Evolutionary conservation across 2,113 vertebrate genomes (phyloP).

Genomic region (Holacanthus passer): DNA sequence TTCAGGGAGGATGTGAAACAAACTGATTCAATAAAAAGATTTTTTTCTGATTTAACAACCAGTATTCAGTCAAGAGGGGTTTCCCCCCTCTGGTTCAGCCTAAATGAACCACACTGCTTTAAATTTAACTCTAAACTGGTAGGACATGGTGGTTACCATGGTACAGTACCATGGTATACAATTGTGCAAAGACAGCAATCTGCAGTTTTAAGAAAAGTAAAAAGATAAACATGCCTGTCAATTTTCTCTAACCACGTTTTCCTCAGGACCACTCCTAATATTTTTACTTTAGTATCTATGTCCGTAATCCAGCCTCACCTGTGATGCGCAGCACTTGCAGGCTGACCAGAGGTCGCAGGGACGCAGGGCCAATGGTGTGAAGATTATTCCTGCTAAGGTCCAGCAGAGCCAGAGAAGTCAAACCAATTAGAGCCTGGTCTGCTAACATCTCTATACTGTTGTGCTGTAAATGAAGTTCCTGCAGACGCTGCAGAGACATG

Average conservation of each 20-base stretch:
- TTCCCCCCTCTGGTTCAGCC: neutral
- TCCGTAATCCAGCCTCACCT: conserved; percentile 77
- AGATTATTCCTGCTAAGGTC: conserved; percentile 92
- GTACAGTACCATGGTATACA: neutral
- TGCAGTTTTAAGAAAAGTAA: neutral
- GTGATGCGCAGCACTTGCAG: conserved; percentile 92
- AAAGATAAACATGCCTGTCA: neutral
- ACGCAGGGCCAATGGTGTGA: conserved; percentile 86
- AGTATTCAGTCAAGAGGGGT: neutral
- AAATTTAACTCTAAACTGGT: neutral
- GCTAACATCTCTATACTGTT: conserved; percentile 89
- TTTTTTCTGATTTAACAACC: neutral
- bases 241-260: neutral
- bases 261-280: too few species aligned
- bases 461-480: conserved; percentile 92
- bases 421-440: conserved; percentile 87
- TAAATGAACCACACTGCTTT: neutral
- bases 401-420: conserved; percentile 91
- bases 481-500: conserved; percentile 85
- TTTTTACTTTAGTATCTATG: neutral
- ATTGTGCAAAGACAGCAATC: neutral
- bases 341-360: conserved; percentile 88
- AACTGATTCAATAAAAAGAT: too few species aligned
- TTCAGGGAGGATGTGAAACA: neutral
- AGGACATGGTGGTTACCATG: neutral